phyloP scores from a whole-genome alignment of 2,797 vertebrate species.

The Forpus xanthops region DNA sequence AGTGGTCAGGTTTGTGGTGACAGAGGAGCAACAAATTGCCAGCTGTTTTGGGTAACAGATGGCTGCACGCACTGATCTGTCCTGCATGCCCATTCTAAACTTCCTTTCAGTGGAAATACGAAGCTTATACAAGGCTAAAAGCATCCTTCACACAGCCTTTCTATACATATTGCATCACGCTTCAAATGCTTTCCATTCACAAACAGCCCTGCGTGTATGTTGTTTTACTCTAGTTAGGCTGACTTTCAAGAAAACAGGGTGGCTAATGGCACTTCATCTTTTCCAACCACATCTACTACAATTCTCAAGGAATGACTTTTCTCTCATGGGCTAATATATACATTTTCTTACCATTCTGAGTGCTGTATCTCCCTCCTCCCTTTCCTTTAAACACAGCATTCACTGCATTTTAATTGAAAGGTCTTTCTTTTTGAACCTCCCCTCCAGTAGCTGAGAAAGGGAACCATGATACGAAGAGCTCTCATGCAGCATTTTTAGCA shows the following conservation, averaged over 20 bases:
- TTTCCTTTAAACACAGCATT: not conserved
- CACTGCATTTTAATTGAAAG: not conserved
- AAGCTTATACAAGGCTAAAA: not conserved
- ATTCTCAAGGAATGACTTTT: not conserved
- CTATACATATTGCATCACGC: not conserved
- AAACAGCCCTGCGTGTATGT: not conserved
- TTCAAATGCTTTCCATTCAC: constrained; percentile 16
- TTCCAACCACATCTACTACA: not conserved
- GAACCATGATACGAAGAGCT: not conserved
- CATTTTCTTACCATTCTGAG: not conserved
- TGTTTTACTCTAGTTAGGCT: not conserved
- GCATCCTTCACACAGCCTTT: not conserved
- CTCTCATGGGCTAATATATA: not conserved
- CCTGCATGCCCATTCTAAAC: constrained; percentile 25
- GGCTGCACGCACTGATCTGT: constrained; percentile 11
- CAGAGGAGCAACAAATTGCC: constrained; percentile 46
- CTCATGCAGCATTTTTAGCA: not conserved
- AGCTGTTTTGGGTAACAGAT: constrained; percentile 60
- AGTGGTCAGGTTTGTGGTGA: constrained; percentile 9
- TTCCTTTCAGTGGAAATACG: constrained; percentile 46
- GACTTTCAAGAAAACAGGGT: constrained; percentile 5
- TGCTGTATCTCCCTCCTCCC: not conserved
- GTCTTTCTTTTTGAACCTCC: not conserved
- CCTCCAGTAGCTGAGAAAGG: not conserved
- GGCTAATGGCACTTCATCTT: not conserved